Evolutionary conservation across 1,140 invertebrate genomes (phyloP).

Genomic region (Lasaia peninsularis): DNA sequence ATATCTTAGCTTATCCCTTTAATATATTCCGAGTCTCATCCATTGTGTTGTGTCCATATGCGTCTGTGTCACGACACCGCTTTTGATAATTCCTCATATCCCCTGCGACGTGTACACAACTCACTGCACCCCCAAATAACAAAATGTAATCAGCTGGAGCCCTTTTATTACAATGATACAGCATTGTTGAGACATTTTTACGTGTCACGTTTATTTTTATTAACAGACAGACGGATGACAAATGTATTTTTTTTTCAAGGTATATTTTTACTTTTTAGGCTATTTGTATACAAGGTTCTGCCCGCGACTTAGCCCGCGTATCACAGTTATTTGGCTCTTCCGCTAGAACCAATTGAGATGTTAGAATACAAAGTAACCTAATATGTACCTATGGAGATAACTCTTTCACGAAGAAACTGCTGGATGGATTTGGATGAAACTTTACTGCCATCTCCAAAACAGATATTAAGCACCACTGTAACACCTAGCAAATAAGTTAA

Average conservation of each 20-base stretch:
- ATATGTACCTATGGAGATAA: no score
- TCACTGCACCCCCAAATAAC: slow-evolving; percentile 40
- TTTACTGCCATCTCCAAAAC: no score
- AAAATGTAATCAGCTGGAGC: slow-evolving; percentile 40
- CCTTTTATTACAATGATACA: slow-evolving; percentile 28
- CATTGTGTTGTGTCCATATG: neutral
- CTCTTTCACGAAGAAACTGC: no score
- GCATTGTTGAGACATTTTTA: slow-evolving; percentile 5
- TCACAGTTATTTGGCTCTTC: no score
- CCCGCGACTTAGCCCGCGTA: no score
- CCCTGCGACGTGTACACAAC: slow-evolving; percentile 47
- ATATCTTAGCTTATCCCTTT: neutral
- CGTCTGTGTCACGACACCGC: neutral
- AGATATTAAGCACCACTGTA: no score
- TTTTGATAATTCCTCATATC: slow-evolving; percentile 47
- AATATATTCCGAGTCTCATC: neutral
- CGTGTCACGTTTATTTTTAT: neutral
- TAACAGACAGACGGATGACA: neutral
- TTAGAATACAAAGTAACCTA: no score
- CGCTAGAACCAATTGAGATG: no score
- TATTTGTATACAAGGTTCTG: no score
- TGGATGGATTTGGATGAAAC: no score
- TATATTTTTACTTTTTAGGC: no score
- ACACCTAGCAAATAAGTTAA: no score
- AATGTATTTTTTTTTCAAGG: neutral